Conservation (phyloP, 2,797 vertebrate species). For the Rousettus madagascariensis region DNA sequence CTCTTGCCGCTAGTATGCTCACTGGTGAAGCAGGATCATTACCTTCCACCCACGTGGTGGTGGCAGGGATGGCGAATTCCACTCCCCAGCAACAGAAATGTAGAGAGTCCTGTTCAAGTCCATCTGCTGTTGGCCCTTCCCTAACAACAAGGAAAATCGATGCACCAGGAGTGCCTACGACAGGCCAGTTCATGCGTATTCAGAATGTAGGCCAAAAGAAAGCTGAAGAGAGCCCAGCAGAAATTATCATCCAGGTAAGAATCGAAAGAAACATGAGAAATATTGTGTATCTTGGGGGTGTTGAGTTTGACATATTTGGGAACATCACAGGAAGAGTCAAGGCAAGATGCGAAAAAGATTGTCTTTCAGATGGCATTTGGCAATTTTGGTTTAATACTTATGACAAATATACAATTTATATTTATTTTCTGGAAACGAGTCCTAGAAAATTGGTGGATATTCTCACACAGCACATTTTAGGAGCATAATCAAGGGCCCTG, state of each 20-base stretch:
- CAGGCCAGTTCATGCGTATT: constrained; percentile 90
- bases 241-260: constrained; percentile 89
- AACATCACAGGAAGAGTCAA: constrained; percentile 6
- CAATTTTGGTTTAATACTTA: constrained; percentile 25
- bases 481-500: background rate
- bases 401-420: background rate
- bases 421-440: constrained; percentile 34
- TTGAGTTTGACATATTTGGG: constrained; percentile 37
- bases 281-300: constrained; percentile 47
- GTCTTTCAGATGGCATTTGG: constrained; percentile 23
- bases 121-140: constrained; percentile 80
- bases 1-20: constrained; percentile 77
- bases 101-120: constrained; percentile 83
- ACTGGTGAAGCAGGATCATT: constrained; percentile 82
- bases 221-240: constrained; percentile 86
- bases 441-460: background rate
- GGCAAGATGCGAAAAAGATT: background rate
- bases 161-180: constrained; percentile 77
- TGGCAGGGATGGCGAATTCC: constrained; percentile 81
- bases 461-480: background rate
- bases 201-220: constrained; percentile 88
- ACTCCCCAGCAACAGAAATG: constrained; percentile 83
- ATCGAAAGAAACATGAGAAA: constrained; percentile 45
- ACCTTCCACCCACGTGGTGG: constrained; percentile 84
- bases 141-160: constrained; percentile 83